Conservation (phyloP, 2,113 vertebrate species). For the Camelus bactrianus region DNA sequence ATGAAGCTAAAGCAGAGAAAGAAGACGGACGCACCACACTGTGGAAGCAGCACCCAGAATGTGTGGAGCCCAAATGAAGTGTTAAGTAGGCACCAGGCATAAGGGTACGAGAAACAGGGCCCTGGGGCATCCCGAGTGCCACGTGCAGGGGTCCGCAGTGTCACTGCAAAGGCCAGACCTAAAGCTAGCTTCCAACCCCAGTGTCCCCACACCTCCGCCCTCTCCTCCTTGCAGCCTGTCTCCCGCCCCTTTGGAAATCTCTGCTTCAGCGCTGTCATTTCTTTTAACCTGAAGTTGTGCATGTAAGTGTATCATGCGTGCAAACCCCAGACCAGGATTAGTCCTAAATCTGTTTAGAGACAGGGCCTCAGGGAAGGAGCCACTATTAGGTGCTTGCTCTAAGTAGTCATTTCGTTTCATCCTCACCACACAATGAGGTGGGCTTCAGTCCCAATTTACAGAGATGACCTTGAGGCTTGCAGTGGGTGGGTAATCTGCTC, state of each 20-base stretch:
- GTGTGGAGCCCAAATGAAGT: fast-evolving
- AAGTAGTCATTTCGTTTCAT: not conserved
- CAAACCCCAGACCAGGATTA: not conserved
- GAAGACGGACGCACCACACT: not conserved
- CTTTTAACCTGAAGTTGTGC: not conserved
- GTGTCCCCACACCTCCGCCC: not conserved
- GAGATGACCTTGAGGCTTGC: not conserved
- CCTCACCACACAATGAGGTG: not conserved
- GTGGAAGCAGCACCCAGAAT: not conserved
- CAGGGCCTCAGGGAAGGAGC: not conserved
- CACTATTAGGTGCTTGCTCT: not conserved
- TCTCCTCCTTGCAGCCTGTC: not conserved
- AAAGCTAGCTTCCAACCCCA: not conserved
- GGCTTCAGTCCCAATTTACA: not conserved
- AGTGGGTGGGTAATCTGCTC: not conserved
- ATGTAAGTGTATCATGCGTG: not conserved
- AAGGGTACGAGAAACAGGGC: not conserved
- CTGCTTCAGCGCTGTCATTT: not conserved
- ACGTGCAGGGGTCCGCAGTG: not conserved
- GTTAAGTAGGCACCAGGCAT: not conserved
- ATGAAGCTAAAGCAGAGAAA: not conserved
- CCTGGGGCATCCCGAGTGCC: not conserved
- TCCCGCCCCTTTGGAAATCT: not conserved
- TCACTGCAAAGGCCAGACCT: not conserved
- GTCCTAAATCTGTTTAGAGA: not conserved